These are phyloP conservation scores for Toxotes chatareus DNA, from an alignment of 2,113 vertebrate species.

Conservation along the genomic window DNA sequence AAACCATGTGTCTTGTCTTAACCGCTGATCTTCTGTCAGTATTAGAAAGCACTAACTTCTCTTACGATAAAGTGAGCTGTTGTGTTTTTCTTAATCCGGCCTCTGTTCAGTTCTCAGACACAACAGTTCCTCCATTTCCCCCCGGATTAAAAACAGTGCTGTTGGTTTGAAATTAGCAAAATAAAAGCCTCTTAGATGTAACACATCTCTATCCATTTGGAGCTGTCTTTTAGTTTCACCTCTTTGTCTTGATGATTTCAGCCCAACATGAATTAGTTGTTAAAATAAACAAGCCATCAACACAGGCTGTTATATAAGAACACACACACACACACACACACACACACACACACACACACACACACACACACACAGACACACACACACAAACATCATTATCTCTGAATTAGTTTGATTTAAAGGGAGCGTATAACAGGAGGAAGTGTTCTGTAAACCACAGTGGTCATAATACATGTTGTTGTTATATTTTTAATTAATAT, in stretches of 20 bases:
- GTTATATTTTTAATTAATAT: no score
- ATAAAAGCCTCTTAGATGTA: constrained; percentile 30
- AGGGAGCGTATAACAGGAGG: neutral
- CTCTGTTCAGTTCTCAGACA: neutral
- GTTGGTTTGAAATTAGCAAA: constrained; percentile 36
- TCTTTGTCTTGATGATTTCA: constrained; percentile 31
- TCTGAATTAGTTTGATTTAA: constrained; percentile 7
- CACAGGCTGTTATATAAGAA: neutral
- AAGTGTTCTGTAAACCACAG: neutral
- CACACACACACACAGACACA: no score
- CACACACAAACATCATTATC: neutral
- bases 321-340: constrained; percentile 9
- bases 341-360: no score
- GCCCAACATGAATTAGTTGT: constrained; percentile 20
- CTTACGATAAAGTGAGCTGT: neutral
- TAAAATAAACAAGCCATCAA: constrained; percentile 7
- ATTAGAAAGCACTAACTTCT: neutral
- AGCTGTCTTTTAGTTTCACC: constrained; percentile 58
- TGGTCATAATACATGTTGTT: neutral
- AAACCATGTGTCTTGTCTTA: neutral
- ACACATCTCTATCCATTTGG: constrained; percentile 68
- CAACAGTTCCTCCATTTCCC: neutral
- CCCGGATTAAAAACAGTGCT: neutral
- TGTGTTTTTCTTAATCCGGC: neutral
- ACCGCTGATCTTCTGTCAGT: neutral